Percentiles rank a stretch among this genome's conserved stretches.
These are phyloP conservation scores for Miltochrista miniata DNA, from an alignment of 2,888 invertebrate genomes.

Conservation along the genomic window DNA sequence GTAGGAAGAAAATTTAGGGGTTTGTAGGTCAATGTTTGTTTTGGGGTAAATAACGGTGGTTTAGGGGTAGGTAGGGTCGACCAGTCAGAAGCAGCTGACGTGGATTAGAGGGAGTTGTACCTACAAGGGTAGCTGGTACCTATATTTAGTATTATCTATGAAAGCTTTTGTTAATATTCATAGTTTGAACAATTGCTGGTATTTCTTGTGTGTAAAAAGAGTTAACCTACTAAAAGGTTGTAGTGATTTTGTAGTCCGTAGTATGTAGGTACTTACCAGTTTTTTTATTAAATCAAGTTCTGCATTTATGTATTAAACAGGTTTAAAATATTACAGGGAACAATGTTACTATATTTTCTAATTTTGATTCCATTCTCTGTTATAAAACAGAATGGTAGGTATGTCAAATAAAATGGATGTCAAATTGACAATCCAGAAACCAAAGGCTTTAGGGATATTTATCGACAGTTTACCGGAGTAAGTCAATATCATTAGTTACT, in stretches of 20 bases:
- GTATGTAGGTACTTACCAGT: no score
- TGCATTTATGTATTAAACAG: no score
- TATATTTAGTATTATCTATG: conserved; percentile 38
- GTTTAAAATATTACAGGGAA: no score
- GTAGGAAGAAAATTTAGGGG: conserved; percentile 34
- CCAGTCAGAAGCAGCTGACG: conserved; percentile 82
- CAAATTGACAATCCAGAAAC: no score
- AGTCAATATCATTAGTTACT: no score
- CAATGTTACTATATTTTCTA: not conserved
- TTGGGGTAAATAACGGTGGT: conserved; percentile 64
- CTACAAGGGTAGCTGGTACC: conserved; percentile 66
- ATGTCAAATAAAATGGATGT: no score
- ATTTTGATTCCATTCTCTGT: not conserved
- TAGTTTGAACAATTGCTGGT: not conserved
- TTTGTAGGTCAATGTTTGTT: conserved; percentile 47
- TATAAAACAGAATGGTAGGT: not conserved
- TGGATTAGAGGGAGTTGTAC: conserved; percentile 79
- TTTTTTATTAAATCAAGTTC: no score
- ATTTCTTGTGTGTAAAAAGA: not conserved
- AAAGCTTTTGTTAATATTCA: conserved; percentile 7
- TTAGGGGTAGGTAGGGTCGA: conserved; percentile 49
- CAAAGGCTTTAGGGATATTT: no score
- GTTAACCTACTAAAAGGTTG: not conserved
- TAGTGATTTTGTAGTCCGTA: not conserved
- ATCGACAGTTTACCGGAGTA: no score